Evolutionary conservation across 2,888 invertebrate genomes (phyloP), one percentile per base, ranked within the genome.

Genomic region (Sepioteuthis lessoniana): DNA sequence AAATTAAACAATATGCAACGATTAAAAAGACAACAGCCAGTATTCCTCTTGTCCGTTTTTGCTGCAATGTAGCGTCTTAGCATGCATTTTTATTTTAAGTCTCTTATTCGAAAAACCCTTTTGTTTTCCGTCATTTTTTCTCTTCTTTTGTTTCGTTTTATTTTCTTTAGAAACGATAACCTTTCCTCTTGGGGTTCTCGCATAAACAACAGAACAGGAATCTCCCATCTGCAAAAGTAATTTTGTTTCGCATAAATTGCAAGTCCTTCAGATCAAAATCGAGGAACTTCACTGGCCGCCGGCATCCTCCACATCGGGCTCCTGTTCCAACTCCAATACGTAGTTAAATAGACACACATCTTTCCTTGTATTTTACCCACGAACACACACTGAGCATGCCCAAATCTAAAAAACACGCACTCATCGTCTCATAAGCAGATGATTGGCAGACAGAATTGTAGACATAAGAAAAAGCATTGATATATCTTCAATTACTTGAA

Each of bases 121-220:
- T 76, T 76, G 76, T 76, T 76, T 76, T 76, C 13, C 19, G 76
- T 13, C 16, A n/a, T 76, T 76, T 76, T 76, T 3, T 76, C n/a
- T 0, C 10, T 76, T 25, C 2, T 19, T 76, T n/a, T 35, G 13
- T 16, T 76, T 76, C n/a, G n/a, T 76, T n/a, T 16, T 76, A n/a
- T 76, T 76, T 76, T 76, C 76, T 76, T n/a, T 76, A n/a, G 76
- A 76, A 76, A 76, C n/a, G 76, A 76, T 76, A 76, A 76, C 76
- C 76, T n/a, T 76, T 76, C 76, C 76, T 76, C 76, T 76, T 76
- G n/a, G 16, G 76, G 76, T n/a, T 76, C 76, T 76, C 76, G n/a
- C 76, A 76, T 76, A 76, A 76, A 76, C 76, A 76, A 76, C 76
- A 76, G 76, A 76, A 16, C 76, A 76, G n/a, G n/a, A n/a, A 76